These are phyloP conservation scores for Gorsachius goisagi DNA, from an alignment of 2,113 vertebrate species.

Conservation along the genomic window DNA sequence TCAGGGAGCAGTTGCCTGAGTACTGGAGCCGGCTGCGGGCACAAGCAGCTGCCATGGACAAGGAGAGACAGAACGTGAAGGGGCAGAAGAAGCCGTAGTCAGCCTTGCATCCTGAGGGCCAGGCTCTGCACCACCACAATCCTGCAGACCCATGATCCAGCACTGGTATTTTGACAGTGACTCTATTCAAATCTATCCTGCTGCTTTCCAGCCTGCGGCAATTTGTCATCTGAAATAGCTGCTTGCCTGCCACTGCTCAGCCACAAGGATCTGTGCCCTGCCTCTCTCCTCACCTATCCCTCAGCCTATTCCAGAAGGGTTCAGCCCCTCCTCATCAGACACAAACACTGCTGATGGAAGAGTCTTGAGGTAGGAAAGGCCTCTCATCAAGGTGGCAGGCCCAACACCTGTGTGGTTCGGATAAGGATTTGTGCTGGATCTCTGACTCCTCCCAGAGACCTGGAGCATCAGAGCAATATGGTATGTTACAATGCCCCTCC, in stretches of 20 bases:
- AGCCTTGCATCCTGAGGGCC: not conserved
- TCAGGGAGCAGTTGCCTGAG: not conserved
- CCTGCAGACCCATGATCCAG: not conserved
- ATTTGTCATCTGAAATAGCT: not conserved
- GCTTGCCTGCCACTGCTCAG: not conserved
- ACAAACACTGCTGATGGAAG: not conserved
- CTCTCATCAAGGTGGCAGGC: not conserved
- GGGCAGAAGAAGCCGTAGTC: not conserved
- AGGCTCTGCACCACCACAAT: not conserved
- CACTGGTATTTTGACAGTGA: not conserved
- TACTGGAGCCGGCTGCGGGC: constrained; percentile 36
- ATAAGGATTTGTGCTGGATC: not conserved
- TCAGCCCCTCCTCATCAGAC: not conserved
- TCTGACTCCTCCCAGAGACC: not conserved
- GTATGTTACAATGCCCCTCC: not conserved
- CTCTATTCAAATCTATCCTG: not conserved
- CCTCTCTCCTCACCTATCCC: not conserved
- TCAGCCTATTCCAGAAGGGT: not conserved
- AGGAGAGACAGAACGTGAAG: not conserved
- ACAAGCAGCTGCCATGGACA: constrained; percentile 10
- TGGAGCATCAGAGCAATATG: not conserved
- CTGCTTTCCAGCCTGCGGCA: not conserved
- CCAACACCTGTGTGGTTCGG: not conserved
- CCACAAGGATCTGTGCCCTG: not conserved
- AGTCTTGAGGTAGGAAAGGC: not conserved